Conservation (phyloP, 1,140 invertebrate genomes). For the Aporrectodea caliginosa region DNA sequence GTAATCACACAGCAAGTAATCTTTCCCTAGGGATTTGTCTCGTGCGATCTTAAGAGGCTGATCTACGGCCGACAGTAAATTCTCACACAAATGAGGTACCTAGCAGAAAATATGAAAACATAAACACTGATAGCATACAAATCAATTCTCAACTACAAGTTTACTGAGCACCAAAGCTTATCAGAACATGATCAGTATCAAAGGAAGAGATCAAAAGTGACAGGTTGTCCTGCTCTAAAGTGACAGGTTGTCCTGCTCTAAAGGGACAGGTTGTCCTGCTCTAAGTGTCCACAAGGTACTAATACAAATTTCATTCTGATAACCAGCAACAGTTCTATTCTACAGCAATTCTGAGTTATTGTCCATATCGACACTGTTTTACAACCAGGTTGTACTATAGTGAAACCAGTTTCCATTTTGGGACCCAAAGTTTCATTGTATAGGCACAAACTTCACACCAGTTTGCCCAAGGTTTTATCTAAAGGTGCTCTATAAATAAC, state of each 20-base stretch:
- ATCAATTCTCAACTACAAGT: neutral
- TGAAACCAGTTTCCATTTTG: no score
- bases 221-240: neutral
- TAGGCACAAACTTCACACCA: no score
- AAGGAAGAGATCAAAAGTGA: neutral
- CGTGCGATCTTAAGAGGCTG: slow-evolving; percentile 96
- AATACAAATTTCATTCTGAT: no score
- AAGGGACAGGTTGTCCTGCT: neutral
- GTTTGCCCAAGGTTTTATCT: no score
- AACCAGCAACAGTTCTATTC: no score
- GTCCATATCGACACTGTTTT: no score
- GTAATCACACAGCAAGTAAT: slow-evolving; percentile 98
- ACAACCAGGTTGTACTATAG: no score
- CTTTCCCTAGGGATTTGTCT: slow-evolving; percentile 89
- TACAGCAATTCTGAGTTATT: no score
- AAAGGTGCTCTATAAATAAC: no score
- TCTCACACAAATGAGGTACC: slow-evolving; percentile 91
- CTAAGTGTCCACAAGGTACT: no score
- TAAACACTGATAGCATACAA: slow-evolving; percentile 11
- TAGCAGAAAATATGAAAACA: slow-evolving; percentile 36
- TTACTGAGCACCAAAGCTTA: neutral
- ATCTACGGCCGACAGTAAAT: slow-evolving; percentile 94
- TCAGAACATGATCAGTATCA: neutral
- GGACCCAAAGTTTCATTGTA: no score
- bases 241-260: neutral